phyloP scores from a whole-genome alignment of 2,113 vertebrate species.

The Aramus guarauna region DNA sequence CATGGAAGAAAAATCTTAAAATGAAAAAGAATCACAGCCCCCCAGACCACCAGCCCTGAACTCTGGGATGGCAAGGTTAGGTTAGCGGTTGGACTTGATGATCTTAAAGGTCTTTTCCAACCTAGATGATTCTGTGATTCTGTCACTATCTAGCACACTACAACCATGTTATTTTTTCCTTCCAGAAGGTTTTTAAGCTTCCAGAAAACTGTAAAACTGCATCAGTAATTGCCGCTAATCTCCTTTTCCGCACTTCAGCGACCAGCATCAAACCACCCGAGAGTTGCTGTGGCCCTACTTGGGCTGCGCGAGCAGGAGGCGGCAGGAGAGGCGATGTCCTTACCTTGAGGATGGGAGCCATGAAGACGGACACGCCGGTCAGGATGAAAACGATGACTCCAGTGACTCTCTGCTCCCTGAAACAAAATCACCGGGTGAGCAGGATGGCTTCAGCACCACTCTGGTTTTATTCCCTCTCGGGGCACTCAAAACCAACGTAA shows the following conservation, averaged over 20 bases:
- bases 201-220: background rate
- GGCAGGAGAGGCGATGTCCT: background rate
- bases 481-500: background rate
- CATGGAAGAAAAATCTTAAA: background rate
- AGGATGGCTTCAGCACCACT: background rate
- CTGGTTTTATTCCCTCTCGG: background rate
- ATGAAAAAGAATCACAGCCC: background rate
- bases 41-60: background rate
- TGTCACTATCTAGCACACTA: background rate
- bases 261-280: background rate
- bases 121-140: too few relatives aligned
- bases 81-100: too few relatives aligned
- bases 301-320: background rate
- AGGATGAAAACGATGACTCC: slow-evolving; percentile 91
- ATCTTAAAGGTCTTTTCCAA: too few relatives aligned
- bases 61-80: too few relatives aligned
- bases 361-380: slow-evolving; percentile 97
- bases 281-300: background rate
- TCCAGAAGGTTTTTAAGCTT: background rate
- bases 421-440: slow-evolving; percentile 62
- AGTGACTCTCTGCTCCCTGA: slow-evolving; percentile 94
- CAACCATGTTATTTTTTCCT: background rate
- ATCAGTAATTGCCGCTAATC: background rate
- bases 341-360: slow-evolving; percentile 99
- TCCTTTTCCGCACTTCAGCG: background rate